Conservation (phyloP, 2,888 invertebrate species). For the Eustalomyia histrio region DNA sequence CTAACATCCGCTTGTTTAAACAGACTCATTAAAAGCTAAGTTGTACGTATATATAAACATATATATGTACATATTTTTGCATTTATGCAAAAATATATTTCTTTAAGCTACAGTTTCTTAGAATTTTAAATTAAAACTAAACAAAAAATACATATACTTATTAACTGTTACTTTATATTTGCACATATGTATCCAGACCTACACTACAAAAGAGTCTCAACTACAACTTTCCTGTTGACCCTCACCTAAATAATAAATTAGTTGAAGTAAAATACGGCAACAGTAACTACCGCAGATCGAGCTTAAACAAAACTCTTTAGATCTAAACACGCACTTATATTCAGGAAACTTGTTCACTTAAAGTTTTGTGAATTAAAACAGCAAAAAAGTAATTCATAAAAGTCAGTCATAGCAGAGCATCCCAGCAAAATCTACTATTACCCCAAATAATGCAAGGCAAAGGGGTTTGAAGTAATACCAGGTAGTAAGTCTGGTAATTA, state of each 20-base stretch:
- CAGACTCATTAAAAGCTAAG: conserved; percentile 28
- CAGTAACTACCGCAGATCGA: not conserved
- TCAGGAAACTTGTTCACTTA: conserved; percentile 47
- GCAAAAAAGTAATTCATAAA: conserved; percentile 51
- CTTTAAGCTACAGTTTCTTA: conserved; percentile 46
- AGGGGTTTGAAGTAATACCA: too few relatives aligned
- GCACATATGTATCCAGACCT: not conserved
- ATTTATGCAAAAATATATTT: conserved; percentile 41
- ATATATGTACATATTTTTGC: conserved; percentile 8
- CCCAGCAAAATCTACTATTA: too few relatives aligned
- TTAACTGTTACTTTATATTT: conserved; percentile 31
- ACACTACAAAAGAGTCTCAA: conserved; percentile 17
- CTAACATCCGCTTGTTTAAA: conserved; percentile 53
- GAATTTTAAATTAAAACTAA: conserved; percentile 45
- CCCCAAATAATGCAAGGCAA: too few relatives aligned
- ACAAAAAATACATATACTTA: conserved; percentile 42
- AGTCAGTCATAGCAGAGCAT: not conserved
- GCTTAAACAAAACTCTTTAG: not conserved
- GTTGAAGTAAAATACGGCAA: conserved; percentile 11
- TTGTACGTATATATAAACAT: not conserved
- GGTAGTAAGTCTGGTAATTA: too few relatives aligned
- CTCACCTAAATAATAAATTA: conserved; percentile 64
- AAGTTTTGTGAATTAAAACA: conserved; percentile 38
- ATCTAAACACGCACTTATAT: conserved; percentile 50
- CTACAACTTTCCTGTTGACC: conserved; percentile 64